Evolutionary conservation across 2,888 invertebrate species (phyloP), one percentile per base, ranked within the genome.

Genomic region (Strigamia maritima): DNA sequence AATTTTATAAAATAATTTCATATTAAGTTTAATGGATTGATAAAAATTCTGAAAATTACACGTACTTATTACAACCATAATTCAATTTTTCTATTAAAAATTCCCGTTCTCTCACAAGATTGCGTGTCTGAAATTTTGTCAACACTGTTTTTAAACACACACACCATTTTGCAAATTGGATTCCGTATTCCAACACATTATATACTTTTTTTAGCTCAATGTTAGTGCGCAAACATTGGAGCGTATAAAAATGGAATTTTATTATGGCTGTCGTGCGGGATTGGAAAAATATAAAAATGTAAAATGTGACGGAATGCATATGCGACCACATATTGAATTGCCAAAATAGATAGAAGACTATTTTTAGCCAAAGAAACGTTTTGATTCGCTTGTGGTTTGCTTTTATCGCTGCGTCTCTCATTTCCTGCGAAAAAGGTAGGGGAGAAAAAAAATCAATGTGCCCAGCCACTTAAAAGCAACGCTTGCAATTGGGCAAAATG

Each of bases 101-200:
- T 70, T 4, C 70, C 14, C 35, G 35, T 35, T 35, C 35, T 26
- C 24, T n/a, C 19, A 19, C 54, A 24, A 65, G 60, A n/a, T 65
- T 65, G 24, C 19, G 19, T 8, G 24, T 65, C 24, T 65, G n/a
- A 65, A 65, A 65, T 65, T 65, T 65, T 70, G 70, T 70, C 70
- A 70, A 70, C 70, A 70, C 28, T 24, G 28, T 70, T 70, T 70
- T 70, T 70, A 70, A 70, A 70, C 70, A 70, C 70, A 28, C 70
- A 70, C 54, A 70, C 70, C 70, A 70, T 70, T 70, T 70, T 70
- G 70, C 70, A 70, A 70, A 70, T 70, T 70, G 70, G 70, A 70
- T 70, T 70, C 70, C 28, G 2, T 70, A 70, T 70, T 70, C 26
- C 70, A 24, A 70, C 70, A 70, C 28, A 70, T 70, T 70, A 70